Base-by-base conservation (phyloP, 2,888 invertebrate species). In the Polylopha cassiicola region DNA sequence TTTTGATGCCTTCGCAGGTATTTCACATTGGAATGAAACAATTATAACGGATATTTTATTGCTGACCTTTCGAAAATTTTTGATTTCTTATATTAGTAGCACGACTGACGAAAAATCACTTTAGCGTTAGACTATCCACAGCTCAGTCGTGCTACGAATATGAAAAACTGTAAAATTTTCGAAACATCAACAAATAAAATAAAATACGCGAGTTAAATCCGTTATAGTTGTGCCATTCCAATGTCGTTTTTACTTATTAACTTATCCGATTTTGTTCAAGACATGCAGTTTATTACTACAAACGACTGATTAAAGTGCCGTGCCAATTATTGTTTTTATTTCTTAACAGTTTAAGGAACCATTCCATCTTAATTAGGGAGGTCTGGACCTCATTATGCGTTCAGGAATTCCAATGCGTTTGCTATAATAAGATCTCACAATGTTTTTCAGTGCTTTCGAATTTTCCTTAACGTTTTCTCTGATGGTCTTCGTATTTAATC, bases 401-500 rank as follows among this genome's bases (percentile, higher is more conserved):
- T 3, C n/a, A 14, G 1, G 14, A 20, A 34, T 29, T 29, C 41
- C 41, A 16, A 41, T 36, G 41, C 16, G 34, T 41, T 26, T 20
- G 24, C 15, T 20, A 8, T 33, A 39, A 39, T 36, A 41, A 24
- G 9, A 14, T 8, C 20, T 18, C 18, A 7, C 18, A 5, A 4
- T 5, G 7, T 18, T 4, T 7, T 5, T 4, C 8, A 9, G 9
- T 5, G 29, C 41, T 30, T 24, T 30, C 18, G 30, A 36, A 20
- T 26, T 41, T 39, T 39, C 23, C 17, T 29, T 34, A 8, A 28
- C 34, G 9, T 29, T 33, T 34, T 41, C 24, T 18, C 28, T 41
- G 39, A 34, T 36, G 41, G 30, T 36, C 24, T 11, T 16, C 38
- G 39, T 36, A 47, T 55, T 58, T 58, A 51, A 55, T 55, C 48